These are phyloP conservation scores for Synergus umbraculus DNA, from an alignment of 2,888 invertebrate genomes.

Conservation along the genomic window DNA sequence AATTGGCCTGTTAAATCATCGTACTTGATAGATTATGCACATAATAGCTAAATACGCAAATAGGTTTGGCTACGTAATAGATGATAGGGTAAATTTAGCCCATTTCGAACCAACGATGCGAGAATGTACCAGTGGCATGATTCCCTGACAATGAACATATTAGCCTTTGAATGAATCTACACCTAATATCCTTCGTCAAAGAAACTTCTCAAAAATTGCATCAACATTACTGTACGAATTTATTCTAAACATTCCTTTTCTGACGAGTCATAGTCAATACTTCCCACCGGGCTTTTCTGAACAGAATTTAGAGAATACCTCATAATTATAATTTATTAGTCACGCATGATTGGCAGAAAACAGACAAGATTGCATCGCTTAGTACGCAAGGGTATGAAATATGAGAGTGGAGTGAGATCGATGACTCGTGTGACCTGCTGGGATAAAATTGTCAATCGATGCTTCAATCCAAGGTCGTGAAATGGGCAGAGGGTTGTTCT, in stretches of 20 bases:
- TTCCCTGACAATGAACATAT: constrained; percentile 29
- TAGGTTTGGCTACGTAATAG: constrained; percentile 22
- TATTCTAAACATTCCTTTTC: no score
- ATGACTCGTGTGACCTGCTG: constrained; percentile 1
- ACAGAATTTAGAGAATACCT: background rate
- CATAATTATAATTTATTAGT: constrained; percentile 27
- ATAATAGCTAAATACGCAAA: constrained; percentile 38
- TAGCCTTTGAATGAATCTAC: constrained; percentile 7
- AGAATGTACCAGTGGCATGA: constrained; percentile 19
- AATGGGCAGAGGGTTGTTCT: background rate
- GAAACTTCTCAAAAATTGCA: no score
- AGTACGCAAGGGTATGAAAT: background rate
- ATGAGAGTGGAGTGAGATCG: background rate
- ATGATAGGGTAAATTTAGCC: constrained; percentile 35
- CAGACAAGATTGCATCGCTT: background rate
- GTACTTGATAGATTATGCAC: constrained; percentile 33
- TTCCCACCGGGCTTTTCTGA: background rate
- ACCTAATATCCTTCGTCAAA: background rate
- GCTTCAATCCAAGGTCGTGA: constrained; percentile 7
- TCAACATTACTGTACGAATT: no score
- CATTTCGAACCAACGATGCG: constrained; percentile 31
- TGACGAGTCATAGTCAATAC: background rate
- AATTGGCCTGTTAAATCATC: constrained; percentile 26
- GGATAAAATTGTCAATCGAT: constrained; percentile 35
- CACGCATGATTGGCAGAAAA: constrained; percentile 15